Evolutionary conservation across 2,888 invertebrate species (phyloP).

Genomic region (Euplagia quadripunctaria): DNA sequence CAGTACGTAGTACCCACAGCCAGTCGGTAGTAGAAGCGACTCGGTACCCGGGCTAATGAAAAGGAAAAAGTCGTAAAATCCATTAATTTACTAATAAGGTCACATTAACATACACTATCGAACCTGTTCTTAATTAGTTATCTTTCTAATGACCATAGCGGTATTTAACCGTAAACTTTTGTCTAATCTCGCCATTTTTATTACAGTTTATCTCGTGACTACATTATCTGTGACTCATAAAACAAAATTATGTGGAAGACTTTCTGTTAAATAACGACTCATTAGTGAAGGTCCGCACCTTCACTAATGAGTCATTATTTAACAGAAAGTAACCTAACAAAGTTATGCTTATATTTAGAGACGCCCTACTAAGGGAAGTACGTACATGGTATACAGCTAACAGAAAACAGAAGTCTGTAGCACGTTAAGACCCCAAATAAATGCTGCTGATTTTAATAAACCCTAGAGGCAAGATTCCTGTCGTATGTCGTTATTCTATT

Average conservation of each 20-base stretch:
- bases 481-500: no score
- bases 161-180: background rate
- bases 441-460: background rate
- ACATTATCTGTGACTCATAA: background rate
- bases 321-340: background rate
- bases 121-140: constrained; percentile 2
- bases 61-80: background rate
- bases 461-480: no score
- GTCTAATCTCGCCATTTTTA: background rate
- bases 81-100: background rate
- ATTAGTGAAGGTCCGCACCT: background rate
- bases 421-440: background rate
- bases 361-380: background rate
- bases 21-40: no score
- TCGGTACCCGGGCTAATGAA: background rate
- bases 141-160: constrained; percentile 1
- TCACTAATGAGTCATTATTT: background rate
- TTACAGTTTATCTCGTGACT: background rate
- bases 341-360: background rate
- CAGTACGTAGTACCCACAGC: no score
- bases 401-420: background rate
- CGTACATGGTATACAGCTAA: background rate
- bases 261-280: background rate
- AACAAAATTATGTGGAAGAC: constrained; percentile 3
- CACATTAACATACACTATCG: background rate